Percentiles rank a stretch among this genome's conserved stretches.
These are phyloP conservation scores for Pangasius sanitwongsei DNA, from an alignment of 2,797 vertebrate species.

Conservation along the genomic window DNA sequence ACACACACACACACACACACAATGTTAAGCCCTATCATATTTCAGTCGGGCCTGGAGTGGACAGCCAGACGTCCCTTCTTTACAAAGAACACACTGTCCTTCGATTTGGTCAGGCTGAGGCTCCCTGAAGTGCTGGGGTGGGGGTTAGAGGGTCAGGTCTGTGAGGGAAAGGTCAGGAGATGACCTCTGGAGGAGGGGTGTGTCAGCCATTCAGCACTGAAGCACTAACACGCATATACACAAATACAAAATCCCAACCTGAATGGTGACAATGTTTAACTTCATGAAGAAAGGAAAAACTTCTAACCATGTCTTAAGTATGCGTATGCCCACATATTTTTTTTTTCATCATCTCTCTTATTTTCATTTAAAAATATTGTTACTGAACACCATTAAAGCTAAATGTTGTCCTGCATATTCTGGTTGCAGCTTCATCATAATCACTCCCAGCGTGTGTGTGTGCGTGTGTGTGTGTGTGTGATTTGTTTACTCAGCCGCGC, in stretches of 20 bases:
- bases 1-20: not conserved
- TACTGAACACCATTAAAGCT: not conserved
- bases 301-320: not conserved
- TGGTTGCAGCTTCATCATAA: not conserved
- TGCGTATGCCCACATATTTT: not conserved
- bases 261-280: no score
- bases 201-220: not conserved
- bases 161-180: conserved; percentile 41
- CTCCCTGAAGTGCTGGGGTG: conserved; percentile 14
- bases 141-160: conserved; percentile 10
- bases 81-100: conserved; percentile 49
- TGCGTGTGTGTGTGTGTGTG: not conserved
- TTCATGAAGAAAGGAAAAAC: not conserved
- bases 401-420: not conserved
- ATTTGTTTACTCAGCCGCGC: not conserved
- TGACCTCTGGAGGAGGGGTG: conserved; percentile 35
- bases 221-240: not conserved
- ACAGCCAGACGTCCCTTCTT: not conserved
- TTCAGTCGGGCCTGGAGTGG: conserved; percentile 22
- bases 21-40: conserved; percentile 6
- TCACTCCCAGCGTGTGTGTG: not conserved
- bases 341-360: not conserved
- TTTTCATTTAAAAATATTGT: not conserved
- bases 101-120: not conserved
- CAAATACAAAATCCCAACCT: not conserved